Conservation (phyloP, 2,113 vertebrate genomes). For the Aptenodytes patagonicus region DNA sequence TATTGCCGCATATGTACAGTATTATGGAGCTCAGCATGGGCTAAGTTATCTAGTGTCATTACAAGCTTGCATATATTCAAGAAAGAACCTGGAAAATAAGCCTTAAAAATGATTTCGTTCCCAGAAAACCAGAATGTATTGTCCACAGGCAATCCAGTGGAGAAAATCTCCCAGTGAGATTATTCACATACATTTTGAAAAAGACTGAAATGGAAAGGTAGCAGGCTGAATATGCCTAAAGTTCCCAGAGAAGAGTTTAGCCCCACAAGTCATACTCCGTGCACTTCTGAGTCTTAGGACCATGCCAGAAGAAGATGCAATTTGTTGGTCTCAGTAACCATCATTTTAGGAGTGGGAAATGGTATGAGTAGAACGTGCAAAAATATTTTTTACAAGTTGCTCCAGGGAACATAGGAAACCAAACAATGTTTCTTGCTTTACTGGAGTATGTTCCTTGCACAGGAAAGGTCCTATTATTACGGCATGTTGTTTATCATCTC, state of each 20-base stretch:
- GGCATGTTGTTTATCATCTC: not conserved
- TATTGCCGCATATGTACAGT: not conserved
- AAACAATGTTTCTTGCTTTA: not conserved
- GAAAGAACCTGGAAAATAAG: not conserved
- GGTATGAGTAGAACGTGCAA: not conserved
- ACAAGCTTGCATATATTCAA: not conserved
- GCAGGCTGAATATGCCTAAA: not conserved
- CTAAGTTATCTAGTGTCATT: not conserved
- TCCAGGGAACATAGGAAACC: not conserved
- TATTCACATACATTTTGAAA: not conserved
- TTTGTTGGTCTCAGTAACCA: not conserved
- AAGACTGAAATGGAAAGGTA: not conserved
- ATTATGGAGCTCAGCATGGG: not conserved
- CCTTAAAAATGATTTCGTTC: not conserved
- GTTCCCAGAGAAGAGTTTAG: not conserved
- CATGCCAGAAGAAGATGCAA: not conserved
- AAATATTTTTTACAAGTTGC: not conserved
- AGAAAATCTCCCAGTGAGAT: not conserved
- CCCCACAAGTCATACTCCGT: not conserved
- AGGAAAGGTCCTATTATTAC: not conserved
- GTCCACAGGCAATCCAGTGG: not conserved
- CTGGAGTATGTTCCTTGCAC: not conserved
- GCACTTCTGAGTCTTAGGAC: not conserved
- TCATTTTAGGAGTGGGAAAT: not conserved
- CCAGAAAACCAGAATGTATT: not conserved